A percentile compares a stretch with the other conserved stretches of the same genome.
These are phyloP conservation scores for Sialia sialis DNA, from an alignment of 2,113 vertebrate species.

Conservation along the genomic window DNA sequence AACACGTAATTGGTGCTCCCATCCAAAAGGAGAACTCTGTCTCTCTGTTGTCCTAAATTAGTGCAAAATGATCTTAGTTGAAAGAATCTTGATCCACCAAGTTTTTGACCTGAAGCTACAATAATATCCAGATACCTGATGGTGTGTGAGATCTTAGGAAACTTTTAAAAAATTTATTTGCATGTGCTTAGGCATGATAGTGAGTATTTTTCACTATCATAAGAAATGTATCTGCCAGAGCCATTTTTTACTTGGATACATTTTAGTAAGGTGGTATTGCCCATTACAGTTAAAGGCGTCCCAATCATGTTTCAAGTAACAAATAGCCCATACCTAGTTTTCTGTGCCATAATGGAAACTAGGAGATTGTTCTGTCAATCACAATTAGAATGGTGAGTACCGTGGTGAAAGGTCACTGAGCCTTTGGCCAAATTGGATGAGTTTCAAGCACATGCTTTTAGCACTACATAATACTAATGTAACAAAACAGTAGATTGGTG, in stretches of 20 bases:
- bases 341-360: neutral
- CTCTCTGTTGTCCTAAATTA: neutral
- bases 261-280: neutral
- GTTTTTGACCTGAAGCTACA: neutral
- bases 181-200: rapidly evolving
- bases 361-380: neutral
- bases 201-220: neutral
- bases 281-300: neutral
- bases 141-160: neutral
- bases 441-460: neutral
- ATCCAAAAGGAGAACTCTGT: neutral
- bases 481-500: neutral
- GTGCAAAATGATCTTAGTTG: neutral
- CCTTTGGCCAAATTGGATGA: neutral
- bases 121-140: neutral
- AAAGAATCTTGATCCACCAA: neutral
- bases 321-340: neutral
- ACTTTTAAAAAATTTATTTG: neutral
- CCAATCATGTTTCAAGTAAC: neutral
- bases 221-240: neutral
- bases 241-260: neutral
- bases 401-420: neutral
- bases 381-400: neutral
- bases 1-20: neutral
- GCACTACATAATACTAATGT: neutral